Percentiles rank a stretch among this genome's conserved stretches.
These are phyloP conservation scores for Hedya salicella DNA, from an alignment of 2,888 invertebrate species.

Conservation along the genomic window DNA sequence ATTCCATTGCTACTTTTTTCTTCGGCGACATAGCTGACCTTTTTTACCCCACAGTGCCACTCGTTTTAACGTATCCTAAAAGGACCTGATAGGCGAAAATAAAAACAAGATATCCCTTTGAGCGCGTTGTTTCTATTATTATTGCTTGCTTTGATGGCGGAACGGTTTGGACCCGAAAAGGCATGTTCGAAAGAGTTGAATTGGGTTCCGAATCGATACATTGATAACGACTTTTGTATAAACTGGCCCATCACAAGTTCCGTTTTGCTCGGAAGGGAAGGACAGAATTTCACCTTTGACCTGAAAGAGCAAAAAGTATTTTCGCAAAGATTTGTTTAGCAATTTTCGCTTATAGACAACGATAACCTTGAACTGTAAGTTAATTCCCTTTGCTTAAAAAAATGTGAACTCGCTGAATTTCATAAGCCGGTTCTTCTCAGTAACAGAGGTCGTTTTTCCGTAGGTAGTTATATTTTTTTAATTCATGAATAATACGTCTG, in stretches of 20 bases:
- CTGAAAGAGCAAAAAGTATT: background rate
- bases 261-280: background rate
- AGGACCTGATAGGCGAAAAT: conserved; percentile 43
- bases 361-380: no score
- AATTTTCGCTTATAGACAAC: background rate
- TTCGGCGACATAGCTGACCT: conserved; percentile 12
- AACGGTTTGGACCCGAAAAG: conserved; percentile 12
- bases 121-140: conserved; percentile 40
- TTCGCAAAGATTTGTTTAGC: background rate
- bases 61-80: conserved; percentile 40
- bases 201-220: conserved; percentile 27
- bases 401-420: no score
- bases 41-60: conserved; percentile 34
- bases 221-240: conserved; percentile 17
- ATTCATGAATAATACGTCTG: no score
- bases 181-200: conserved; percentile 8
- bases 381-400: no score
- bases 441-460: no score
- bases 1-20: conserved; percentile 13
- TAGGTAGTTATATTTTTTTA: no score
- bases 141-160: conserved; percentile 28
- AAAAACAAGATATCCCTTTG: conserved; percentile 54
- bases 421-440: no score
- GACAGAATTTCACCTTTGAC: background rate
- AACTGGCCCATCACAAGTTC: background rate